Percentiles rank a stretch among this genome's conserved stretches.
Evolutionary conservation across 2,888 invertebrate genomes (phyloP).

Genomic region (Aproaerema taeniolella): DNA sequence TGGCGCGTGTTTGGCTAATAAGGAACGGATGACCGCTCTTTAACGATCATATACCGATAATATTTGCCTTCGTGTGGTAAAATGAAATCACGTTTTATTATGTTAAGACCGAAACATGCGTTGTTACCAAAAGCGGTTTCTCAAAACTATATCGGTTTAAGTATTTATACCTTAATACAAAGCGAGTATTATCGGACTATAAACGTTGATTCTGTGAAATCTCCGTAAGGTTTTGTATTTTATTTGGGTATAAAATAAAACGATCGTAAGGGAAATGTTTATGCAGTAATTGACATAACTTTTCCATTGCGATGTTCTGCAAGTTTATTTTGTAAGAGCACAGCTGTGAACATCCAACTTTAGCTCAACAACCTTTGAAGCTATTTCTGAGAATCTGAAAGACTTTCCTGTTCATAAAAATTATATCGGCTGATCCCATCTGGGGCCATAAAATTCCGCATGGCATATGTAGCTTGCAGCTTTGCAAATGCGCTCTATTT

Average conservation of each 20-base stretch:
- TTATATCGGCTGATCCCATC: slow-evolving; percentile 33
- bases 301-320: no score
- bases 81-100: slow-evolving; percentile 58
- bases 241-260: background rate
- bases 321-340: no score
- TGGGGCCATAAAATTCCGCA: slow-evolving; percentile 44
- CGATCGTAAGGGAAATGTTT: background rate
- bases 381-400: background rate
- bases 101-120: slow-evolving; percentile 36
- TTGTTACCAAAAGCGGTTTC: slow-evolving; percentile 38
- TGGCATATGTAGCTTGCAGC: slow-evolving; percentile 43
- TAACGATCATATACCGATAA: slow-evolving; percentile 56
- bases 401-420: slow-evolving; percentile 20
- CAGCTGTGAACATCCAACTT: no score
- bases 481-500: slow-evolving; percentile 68
- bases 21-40: slow-evolving; percentile 60
- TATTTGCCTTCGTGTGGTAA: slow-evolving; percentile 46
- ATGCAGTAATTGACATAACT: no score
- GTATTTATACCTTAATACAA: slow-evolving; percentile 12
- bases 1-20: slow-evolving; percentile 69
- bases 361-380: no score
- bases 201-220: slow-evolving; percentile 8
- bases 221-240: background rate
- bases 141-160: slow-evolving; percentile 4
- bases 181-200: slow-evolving; percentile 4